phyloP scores from a whole-genome alignment of 2,888 invertebrate genomes.

The Erebia palarica region DNA sequence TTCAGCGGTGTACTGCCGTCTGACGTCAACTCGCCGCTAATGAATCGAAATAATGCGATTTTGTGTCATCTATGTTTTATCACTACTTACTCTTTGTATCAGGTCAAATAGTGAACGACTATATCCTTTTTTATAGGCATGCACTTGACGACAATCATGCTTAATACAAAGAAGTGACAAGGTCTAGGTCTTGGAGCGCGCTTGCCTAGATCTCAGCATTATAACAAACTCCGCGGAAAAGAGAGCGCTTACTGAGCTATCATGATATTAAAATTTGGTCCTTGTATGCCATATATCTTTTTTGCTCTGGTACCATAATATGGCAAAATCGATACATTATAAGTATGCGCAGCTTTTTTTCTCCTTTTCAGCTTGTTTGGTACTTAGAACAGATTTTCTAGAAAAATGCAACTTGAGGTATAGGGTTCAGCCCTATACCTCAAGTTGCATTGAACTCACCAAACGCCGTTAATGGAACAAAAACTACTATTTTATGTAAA shows the following conservation, averaged over 20 bases:
- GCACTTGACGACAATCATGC: too few relatives aligned
- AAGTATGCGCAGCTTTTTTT: not conserved
- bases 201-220: constrained; percentile 51
- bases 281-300: too few relatives aligned
- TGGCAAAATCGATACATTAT: too few relatives aligned
- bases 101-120: not conserved
- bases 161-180: too few relatives aligned
- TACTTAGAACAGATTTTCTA: not conserved
- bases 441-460: too few relatives aligned
- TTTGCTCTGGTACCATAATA: too few relatives aligned
- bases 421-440: too few relatives aligned
- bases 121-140: too few relatives aligned
- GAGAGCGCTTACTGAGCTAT: not conserved
- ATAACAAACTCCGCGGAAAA: constrained; percentile 36
- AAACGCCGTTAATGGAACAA: not conserved
- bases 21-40: constrained; percentile 17
- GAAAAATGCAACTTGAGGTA: not conserved
- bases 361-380: not conserved
- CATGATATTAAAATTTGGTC: not conserved
- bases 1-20: constrained; percentile 24
- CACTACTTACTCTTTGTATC: not conserved
- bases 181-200: too few relatives aligned
- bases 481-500: constrained; percentile 9
- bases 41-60: constrained; percentile 22
- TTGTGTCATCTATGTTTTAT: not conserved